Percentiles rank a stretch among this genome's conserved stretches.
Conservation (phyloP, 2,797 vertebrate species). For the Florisuga fusca region DNA sequence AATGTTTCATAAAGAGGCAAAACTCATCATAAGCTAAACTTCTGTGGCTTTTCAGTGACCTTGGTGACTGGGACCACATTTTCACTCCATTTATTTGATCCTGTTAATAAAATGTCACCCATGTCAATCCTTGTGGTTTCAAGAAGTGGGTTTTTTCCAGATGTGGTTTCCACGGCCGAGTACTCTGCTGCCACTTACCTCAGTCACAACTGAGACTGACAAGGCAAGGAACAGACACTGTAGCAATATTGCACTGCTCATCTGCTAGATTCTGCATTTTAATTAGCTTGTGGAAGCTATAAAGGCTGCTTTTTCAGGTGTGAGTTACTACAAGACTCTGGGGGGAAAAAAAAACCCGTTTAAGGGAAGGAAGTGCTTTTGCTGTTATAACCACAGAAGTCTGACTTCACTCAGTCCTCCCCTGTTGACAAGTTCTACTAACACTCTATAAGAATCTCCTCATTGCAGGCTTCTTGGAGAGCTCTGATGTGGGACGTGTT, state of each 20-base stretch:
- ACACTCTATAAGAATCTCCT: background rate
- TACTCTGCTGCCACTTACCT: conserved; percentile 3
- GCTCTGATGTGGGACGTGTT: background rate
- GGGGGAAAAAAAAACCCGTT: background rate
- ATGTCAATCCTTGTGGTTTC: background rate
- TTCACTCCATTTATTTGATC: background rate
- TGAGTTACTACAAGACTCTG: conserved; percentile 44
- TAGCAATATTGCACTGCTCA: conserved; percentile 31
- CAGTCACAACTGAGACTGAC: background rate
- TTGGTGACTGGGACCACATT: background rate
- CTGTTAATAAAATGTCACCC: background rate
- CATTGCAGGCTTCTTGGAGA: background rate
- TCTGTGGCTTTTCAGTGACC: background rate
- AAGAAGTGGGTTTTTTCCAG: conserved; percentile 18
- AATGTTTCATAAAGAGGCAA: background rate
- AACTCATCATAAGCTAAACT: background rate
- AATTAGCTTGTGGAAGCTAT: conserved; percentile 57
- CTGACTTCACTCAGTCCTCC: background rate
- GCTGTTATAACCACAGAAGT: conserved; percentile 33
- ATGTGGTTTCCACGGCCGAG: conserved; percentile 40
- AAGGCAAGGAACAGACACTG: conserved; percentile 49
- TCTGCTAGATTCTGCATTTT: conserved; percentile 52
- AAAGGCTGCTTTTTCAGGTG: conserved; percentile 49
- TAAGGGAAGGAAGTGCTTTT: conserved; percentile 15
- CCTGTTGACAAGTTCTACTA: conserved; percentile 21